phyloP scores from a whole-genome alignment of 2,888 invertebrate genomes.

The Synergus laeviventris region DNA sequence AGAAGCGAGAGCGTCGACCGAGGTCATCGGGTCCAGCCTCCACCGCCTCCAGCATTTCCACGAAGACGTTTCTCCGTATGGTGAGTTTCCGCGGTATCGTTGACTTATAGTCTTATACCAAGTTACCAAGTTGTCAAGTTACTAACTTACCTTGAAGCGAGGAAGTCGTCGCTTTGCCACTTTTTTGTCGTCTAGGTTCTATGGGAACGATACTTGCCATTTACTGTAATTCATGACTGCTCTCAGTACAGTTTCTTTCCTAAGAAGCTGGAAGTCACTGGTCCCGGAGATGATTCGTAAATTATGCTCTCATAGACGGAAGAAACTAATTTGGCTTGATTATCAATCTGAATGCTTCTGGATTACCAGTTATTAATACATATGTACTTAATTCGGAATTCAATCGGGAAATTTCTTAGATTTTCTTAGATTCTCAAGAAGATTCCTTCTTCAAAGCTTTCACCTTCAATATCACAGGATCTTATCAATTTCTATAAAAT shows the following conservation, averaged over 20 bases:
- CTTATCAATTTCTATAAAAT: neutral
- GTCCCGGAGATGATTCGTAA: slow-evolving; percentile 4
- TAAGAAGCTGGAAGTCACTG: slow-evolving; percentile 21
- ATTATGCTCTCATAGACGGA: neutral
- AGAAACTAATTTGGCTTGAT: slow-evolving; percentile 11
- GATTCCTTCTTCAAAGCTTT: neutral
- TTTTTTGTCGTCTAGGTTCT: slow-evolving; percentile 38
- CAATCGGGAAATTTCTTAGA: neutral
- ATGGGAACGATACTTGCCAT: slow-evolving; percentile 31
- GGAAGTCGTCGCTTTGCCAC: slow-evolving; percentile 34
- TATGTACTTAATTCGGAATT: neutral
- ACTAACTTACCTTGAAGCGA: slow-evolving; percentile 20
- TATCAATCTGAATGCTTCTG: neutral
- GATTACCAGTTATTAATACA: neutral
- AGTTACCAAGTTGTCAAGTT: slow-evolving; percentile 2
- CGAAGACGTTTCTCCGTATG: slow-evolving; percentile 76
- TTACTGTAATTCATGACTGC: slow-evolving; percentile 33
- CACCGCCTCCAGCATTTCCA: slow-evolving; percentile 73
- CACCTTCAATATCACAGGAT: neutral
- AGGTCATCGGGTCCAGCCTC: slow-evolving; percentile 68
- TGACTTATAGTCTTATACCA: neutral
- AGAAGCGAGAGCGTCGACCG: slow-evolving; percentile 73
- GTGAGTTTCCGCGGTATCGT: slow-evolving; percentile 67
- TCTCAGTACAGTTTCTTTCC: slow-evolving; percentile 25
- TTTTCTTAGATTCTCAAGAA: neutral